Conservation (phyloP, 2,888 invertebrate genomes). For the Allolobophora icterica region DNA sequence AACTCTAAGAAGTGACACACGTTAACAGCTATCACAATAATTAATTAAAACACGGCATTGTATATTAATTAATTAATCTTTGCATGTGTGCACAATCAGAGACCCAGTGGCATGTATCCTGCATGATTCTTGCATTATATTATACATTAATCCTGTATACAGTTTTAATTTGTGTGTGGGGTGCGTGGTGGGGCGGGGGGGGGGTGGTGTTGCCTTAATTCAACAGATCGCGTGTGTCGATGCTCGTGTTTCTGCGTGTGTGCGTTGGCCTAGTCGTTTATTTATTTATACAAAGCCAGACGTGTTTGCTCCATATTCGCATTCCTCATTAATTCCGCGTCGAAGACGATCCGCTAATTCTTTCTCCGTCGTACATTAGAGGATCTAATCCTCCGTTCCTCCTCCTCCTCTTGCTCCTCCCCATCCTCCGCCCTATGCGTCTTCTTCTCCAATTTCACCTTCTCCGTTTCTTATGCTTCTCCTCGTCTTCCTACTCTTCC, state of each 20-base stretch:
- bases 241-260: background rate
- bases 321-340: background rate
- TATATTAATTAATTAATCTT: too few relatives aligned
- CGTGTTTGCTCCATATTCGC: slow-evolving; percentile 9
- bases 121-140: too few relatives aligned
- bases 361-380: background rate
- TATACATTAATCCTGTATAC: background rate
- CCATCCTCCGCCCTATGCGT: too few relatives aligned
- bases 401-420: too few relatives aligned
- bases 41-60: too few relatives aligned
- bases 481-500: too few relatives aligned
- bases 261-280: background rate
- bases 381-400: background rate
- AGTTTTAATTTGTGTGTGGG: background rate
- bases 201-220: background rate
- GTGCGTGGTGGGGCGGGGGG: background rate
- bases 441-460: too few relatives aligned
- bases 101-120: too few relatives aligned
- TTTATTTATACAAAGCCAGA: background rate
- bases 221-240: slow-evolving; percentile 1
- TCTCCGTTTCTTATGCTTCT: too few relatives aligned
- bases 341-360: background rate
- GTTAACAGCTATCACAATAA: too few relatives aligned
- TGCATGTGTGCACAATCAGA: too few relatives aligned
- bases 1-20: too few relatives aligned